These are phyloP conservation scores for Criorhina ranunculi DNA, from an alignment of 2,888 invertebrate genomes.

Conservation along the genomic window DNA sequence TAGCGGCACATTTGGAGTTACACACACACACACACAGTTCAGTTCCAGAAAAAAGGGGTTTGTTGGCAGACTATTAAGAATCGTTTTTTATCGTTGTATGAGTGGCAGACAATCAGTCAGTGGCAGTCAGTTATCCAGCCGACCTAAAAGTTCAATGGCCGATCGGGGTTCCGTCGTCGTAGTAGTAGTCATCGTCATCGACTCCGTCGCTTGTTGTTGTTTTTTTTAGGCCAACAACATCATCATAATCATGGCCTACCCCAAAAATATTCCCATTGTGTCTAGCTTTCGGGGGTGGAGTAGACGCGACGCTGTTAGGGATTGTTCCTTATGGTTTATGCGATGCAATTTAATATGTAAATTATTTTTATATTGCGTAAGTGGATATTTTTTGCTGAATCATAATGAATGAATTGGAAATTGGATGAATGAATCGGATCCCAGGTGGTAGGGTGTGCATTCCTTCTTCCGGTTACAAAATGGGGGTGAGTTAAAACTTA, in stretches of 20 bases:
- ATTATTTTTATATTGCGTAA: slow-evolving; percentile 56
- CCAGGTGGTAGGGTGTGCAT: neutral
- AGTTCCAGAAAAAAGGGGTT: slow-evolving; percentile 48
- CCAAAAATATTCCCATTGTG: slow-evolving; percentile 72
- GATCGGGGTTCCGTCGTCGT: slow-evolving; percentile 43
- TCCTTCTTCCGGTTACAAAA: no score
- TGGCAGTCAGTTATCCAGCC: slow-evolving; percentile 72
- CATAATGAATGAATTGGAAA: slow-evolving; percentile 48
- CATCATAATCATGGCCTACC: slow-evolving; percentile 76
- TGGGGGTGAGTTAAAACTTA: neutral
- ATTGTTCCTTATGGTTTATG: slow-evolving; percentile 58
- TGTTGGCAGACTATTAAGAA: slow-evolving; percentile 57
- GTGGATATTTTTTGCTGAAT: slow-evolving; percentile 19
- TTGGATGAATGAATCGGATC: slow-evolving; percentile 45
- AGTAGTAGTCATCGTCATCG: slow-evolving; percentile 61
- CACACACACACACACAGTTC: slow-evolving; percentile 26
- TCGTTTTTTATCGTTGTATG: slow-evolving; percentile 43
- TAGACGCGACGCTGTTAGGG: slow-evolving; percentile 59
- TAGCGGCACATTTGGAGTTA: slow-evolving; percentile 34
- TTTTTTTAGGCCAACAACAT: slow-evolving; percentile 77
- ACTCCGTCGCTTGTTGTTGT: slow-evolving; percentile 60
- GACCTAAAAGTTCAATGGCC: slow-evolving; percentile 70
- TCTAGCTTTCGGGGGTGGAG: slow-evolving; percentile 57
- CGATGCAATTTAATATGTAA: slow-evolving; percentile 54
- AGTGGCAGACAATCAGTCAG: slow-evolving; percentile 75